Base-by-base conservation (phyloP, 2,797 vertebrate genomes). In the Iguana delicatissima region DNA sequence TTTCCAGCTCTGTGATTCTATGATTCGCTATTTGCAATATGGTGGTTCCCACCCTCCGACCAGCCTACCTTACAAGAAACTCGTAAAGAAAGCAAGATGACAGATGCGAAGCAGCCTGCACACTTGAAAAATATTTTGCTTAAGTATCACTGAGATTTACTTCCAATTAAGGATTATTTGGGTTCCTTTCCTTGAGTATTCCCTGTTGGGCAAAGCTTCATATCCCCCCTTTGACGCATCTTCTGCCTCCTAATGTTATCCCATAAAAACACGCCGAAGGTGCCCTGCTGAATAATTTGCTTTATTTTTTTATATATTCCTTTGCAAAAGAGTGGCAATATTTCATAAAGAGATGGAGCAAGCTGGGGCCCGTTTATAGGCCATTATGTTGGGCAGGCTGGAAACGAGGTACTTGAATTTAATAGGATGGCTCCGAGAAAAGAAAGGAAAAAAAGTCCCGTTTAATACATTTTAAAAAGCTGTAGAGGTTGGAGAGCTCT, bases 341-440 rank as follows among this genome's bases (percentile, higher is more conserved):
- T 96, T 97, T 97, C 94, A 96, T 95, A 94, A 91, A 94, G 5
- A 62, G 93, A 91, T 94, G 93, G 93, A 94, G 96, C 74, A 90
- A 96, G 94, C 79, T 0, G 0, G 73, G 84, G 69, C 90, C 87
- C 93, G 93, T 94, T 94, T 94, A 88, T 91, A 81, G 91, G 77
- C 91, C 29, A 22, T 96, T 94, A 96, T 92, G 93, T 85, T 1
- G 2, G 89, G 90, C 77, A 94, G 80, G 62, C 84, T 69, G 92
- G 29, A 85, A 93, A 92, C 20, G 84, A 94, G 92, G 93, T 42
- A 67, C 90, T 95, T 91, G 88, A 87, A 32, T 90, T 95, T 93
- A 95, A 94, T 87, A 88, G 22, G 77, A 57, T 72, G 93, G 89
- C 90, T 92, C 91, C 93, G 76, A 89, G 93, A 86, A 86, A 55